phyloP scores from a whole-genome alignment of 2,113 vertebrate species.

The Prochilodus magdalenae region DNA sequence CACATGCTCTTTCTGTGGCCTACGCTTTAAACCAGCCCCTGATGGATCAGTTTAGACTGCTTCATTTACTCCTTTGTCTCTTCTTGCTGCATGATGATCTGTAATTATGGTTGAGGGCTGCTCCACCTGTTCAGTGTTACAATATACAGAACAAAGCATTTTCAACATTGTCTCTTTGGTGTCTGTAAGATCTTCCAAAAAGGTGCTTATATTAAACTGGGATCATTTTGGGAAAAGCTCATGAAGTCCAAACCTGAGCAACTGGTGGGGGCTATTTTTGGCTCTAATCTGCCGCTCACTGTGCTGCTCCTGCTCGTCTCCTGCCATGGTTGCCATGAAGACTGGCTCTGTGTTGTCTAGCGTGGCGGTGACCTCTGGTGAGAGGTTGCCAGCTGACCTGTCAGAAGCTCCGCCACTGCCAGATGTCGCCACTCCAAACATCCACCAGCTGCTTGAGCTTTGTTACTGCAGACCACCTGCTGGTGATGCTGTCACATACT shows the following conservation, averaged over 20 bases:
- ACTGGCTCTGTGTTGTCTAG: conserved; percentile 42
- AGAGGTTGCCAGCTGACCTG: conserved; percentile 29
- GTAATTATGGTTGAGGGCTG: conserved; percentile 23
- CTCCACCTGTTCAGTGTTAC: neutral
- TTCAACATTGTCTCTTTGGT: conserved; percentile 12
- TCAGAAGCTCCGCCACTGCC: conserved; percentile 29
- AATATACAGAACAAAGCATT: neutral
- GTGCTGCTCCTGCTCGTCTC: conserved; percentile 25
- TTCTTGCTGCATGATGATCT: conserved; percentile 14
- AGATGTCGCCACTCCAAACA: conserved; percentile 26
- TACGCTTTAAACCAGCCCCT: conserved; percentile 15
- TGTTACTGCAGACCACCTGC: conserved; percentile 11
- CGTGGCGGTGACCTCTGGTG: conserved; percentile 25
- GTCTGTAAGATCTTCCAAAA: conserved; percentile 3
- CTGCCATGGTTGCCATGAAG: conserved; percentile 52
- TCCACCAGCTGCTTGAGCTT: conserved; percentile 39
- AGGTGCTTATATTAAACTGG: neutral
- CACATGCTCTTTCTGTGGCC: conserved; percentile 27
- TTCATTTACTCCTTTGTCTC: conserved; percentile 46
- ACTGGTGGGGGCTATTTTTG: conserved; percentile 33
- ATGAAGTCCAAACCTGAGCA: conserved; percentile 7
- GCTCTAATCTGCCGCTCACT: conserved; percentile 3
- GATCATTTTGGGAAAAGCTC: neutral
- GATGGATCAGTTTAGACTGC: conserved; percentile 43
- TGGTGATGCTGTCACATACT: conserved; percentile 16